Conservation (phyloP, 2,888 invertebrate species). For the Serripes groenlandicus region DNA sequence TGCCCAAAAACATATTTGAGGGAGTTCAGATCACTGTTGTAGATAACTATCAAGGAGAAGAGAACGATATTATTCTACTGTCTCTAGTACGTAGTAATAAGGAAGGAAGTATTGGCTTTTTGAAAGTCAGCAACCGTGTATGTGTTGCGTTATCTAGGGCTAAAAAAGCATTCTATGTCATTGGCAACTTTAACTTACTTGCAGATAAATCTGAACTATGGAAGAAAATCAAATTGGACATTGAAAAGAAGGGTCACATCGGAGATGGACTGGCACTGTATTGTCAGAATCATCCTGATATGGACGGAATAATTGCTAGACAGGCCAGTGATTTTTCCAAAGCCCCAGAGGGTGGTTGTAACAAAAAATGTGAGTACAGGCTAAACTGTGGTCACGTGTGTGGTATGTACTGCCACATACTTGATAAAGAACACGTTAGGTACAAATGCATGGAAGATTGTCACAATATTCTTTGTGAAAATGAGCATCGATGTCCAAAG, state of each 20-base stretch:
- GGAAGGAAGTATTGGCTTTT: slow-evolving; percentile 81
- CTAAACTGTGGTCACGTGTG: slow-evolving; percentile 80
- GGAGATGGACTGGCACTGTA: slow-evolving; percentile 61
- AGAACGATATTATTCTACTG: slow-evolving; percentile 85
- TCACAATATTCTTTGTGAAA: slow-evolving; percentile 56
- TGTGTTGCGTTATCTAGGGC: slow-evolving; percentile 85
- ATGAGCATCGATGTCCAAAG: slow-evolving; percentile 78
- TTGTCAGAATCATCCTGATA: slow-evolving; percentile 77
- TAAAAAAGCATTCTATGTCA: slow-evolving; percentile 80
- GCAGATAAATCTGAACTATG: slow-evolving; percentile 51
- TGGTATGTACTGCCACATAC: slow-evolving; percentile 70
- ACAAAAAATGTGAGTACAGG: slow-evolving; percentile 65
- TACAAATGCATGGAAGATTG: slow-evolving; percentile 82
- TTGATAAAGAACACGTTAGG: slow-evolving; percentile 86
- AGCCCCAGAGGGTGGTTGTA: slow-evolving; percentile 75
- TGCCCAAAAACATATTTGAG: slow-evolving; percentile 75
- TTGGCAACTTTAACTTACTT: slow-evolving; percentile 79
- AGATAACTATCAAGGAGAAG: slow-evolving; percentile 85
- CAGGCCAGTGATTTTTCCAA: slow-evolving; percentile 61
- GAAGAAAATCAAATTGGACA: slow-evolving; percentile 58
- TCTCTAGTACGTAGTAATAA: slow-evolving; percentile 85
- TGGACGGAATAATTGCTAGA: slow-evolving; percentile 35
- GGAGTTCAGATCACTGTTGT: slow-evolving; percentile 80
- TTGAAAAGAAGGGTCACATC: slow-evolving; percentile 59
- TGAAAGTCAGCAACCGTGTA: slow-evolving; percentile 79